Percentiles rank a stretch among this genome's conserved stretches.
Evolutionary conservation across 2,888 invertebrate genomes (phyloP).

Genomic region (Drosophila ustulata): DNA sequence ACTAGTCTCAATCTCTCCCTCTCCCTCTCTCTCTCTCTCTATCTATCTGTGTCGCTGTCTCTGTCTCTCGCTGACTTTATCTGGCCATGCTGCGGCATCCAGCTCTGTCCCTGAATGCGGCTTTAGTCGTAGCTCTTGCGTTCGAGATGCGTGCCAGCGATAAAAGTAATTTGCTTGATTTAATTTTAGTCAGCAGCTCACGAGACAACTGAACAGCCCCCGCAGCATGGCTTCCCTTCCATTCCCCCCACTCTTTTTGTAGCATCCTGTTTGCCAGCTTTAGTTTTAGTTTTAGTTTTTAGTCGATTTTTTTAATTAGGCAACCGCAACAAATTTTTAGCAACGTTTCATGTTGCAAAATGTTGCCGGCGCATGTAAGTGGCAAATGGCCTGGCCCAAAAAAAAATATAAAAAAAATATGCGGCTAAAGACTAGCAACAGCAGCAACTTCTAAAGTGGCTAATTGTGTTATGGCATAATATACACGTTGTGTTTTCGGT

Average conservation of each 20-base stretch:
- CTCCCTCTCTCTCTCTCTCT: neutral
- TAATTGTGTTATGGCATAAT: conserved; percentile 80
- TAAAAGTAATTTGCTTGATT: conserved; percentile 80
- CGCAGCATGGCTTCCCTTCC: conserved; percentile 36
- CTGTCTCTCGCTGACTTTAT: too few relatives aligned
- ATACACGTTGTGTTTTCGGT: conserved; percentile 79
- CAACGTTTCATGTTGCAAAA: conserved; percentile 75
- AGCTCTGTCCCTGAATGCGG: conserved; percentile 62
- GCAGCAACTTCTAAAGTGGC: conserved; percentile 76
- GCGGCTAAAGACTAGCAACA: conserved; percentile 16
- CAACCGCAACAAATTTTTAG: conserved; percentile 71
- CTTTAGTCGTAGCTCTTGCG: conserved; percentile 69
- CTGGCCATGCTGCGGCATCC: conserved; percentile 22
- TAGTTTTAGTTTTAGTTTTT: conserved; percentile 23
- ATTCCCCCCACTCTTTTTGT: conserved; percentile 2
- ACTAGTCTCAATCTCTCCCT: neutral
- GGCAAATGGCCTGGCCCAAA: conserved; percentile 65
- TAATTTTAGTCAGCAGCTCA: conserved; percentile 79
- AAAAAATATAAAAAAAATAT: conserved; percentile 6
- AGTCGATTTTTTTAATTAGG: conserved; percentile 70
- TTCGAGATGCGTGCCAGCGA: conserved; percentile 79
- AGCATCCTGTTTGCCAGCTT: conserved; percentile 73
- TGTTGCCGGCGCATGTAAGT: conserved; percentile 72
- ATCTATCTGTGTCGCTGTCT: too few relatives aligned
- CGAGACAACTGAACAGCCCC: conserved; percentile 70